Percentiles rank a stretch among this genome's conserved stretches.
These are phyloP conservation scores for Euplagia quadripunctaria DNA, from an alignment of 2,888 invertebrate species.

Conservation along the genomic window DNA sequence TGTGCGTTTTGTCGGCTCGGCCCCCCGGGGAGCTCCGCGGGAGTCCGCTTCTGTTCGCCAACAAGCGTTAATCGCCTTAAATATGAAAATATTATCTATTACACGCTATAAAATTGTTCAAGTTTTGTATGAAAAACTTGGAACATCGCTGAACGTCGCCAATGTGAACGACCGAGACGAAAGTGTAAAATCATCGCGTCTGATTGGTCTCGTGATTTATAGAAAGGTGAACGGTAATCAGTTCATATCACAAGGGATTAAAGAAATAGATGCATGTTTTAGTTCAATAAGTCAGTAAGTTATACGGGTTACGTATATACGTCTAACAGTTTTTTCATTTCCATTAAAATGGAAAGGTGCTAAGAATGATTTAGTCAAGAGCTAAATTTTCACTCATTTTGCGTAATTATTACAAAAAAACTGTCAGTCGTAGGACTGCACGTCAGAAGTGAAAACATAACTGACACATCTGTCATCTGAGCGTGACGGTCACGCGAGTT, in stretches of 20 bases:
- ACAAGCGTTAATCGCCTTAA: constrained; percentile 70
- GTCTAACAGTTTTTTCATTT: too few relatives aligned
- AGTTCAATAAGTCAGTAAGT: constrained; percentile 30
- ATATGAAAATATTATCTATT: constrained; percentile 74
- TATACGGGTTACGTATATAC: constrained; percentile 19
- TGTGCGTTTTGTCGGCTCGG: constrained; percentile 53
- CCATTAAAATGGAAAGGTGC: not conserved
- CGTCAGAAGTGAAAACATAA: too few relatives aligned
- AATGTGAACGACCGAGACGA: constrained; percentile 55
- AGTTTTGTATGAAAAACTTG: constrained; percentile 41
- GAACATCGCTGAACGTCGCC: constrained; percentile 44
- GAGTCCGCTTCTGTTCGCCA: constrained; percentile 73
- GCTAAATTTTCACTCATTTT: too few relatives aligned
- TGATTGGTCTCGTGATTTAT: constrained; percentile 54
- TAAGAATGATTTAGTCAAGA: too few relatives aligned
- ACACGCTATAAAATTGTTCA: constrained; percentile 62
- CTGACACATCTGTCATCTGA: too few relatives aligned
- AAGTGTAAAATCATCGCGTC: constrained; percentile 55
- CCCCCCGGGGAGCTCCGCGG: constrained; percentile 76
- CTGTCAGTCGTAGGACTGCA: too few relatives aligned
- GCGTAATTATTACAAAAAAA: too few relatives aligned
- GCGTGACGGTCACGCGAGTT: too few relatives aligned
- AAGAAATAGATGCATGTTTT: constrained; percentile 24
- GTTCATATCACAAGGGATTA: constrained; percentile 47
- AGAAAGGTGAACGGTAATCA: constrained; percentile 51